A percentile compares a stretch with the other conserved stretches of the same genome.
These are phyloP conservation scores for Harmothoe impar DNA, from an alignment of 2,888 invertebrate genomes.

Conservation along the genomic window DNA sequence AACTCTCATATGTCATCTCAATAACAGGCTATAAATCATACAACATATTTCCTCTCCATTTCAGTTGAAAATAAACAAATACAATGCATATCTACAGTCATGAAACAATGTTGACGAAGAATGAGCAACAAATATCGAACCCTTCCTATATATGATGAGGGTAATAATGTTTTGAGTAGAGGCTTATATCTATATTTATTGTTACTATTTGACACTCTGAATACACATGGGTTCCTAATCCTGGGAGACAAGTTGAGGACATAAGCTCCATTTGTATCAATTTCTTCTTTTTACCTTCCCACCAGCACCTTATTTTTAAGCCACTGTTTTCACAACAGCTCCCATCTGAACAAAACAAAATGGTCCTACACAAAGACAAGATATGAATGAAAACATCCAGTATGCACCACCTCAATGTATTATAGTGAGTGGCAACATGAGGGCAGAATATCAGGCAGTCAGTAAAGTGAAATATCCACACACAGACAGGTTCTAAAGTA, in stretches of 20 bases:
- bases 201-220: slow-evolving; percentile 31
- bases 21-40: neutral
- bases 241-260: slow-evolving; percentile 14
- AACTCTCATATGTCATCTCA: neutral
- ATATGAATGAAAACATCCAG: neutral
- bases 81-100: neutral
- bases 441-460: neutral
- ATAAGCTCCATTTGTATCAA: neutral
- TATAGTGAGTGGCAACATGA: neutral
- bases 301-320: slow-evolving; percentile 20
- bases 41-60: neutral
- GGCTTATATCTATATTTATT: neutral
- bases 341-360: neutral
- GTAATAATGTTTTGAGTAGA: neutral
- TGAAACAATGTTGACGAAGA: slow-evolving; percentile 23
- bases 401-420: neutral
- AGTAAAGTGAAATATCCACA: neutral
- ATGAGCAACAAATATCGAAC: slow-evolving; percentile 14
- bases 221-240: slow-evolving; percentile 28
- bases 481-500: neutral
- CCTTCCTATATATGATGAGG: neutral
- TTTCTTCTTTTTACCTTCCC: neutral
- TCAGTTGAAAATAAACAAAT: neutral
- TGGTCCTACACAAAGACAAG: neutral
- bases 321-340: neutral